A percentile compares a stretch with the other conserved stretches of the same genome.
Evolutionary conservation across 2,113 vertebrate species (phyloP).

Genomic region (Rhinolophus ferrumequinum): DNA sequence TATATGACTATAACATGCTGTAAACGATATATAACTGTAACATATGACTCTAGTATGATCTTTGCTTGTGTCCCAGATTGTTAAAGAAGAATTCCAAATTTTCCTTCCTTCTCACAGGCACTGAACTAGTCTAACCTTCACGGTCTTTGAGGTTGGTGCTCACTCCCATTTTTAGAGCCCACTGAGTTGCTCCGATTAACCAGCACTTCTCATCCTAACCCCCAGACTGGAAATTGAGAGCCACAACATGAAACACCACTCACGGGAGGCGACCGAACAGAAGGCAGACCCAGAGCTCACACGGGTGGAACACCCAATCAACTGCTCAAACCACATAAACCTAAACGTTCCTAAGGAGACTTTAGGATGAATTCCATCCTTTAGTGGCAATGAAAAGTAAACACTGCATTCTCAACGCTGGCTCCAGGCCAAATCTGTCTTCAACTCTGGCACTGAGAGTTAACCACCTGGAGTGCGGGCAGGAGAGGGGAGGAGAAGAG

Average conservation of each 20-base stretch:
- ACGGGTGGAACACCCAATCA: constrained; percentile 56
- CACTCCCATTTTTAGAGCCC: constrained; percentile 61
- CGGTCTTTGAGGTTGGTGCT: constrained; percentile 28
- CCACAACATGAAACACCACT: not conserved
- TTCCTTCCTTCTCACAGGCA: constrained; percentile 15
- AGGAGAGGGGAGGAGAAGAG: not conserved
- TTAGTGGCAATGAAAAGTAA: constrained; percentile 49
- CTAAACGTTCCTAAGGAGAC: constrained; percentile 59
- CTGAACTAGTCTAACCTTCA: constrained; percentile 33
- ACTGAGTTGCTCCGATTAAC: constrained; percentile 60
- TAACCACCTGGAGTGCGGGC: constrained; percentile 58
- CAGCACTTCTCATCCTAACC: constrained; percentile 61
- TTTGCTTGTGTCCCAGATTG: constrained; percentile 14
- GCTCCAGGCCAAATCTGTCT: constrained; percentile 69
- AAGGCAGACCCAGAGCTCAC: not conserved
- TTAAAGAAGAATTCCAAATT: constrained; percentile 6
- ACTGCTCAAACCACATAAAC: constrained; percentile 50
- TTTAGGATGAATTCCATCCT: constrained; percentile 47
- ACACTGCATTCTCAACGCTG: constrained; percentile 35
- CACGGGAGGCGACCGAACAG: not conserved
- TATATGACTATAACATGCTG: not conserved
- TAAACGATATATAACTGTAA: not conserved
- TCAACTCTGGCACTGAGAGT: constrained; percentile 69
- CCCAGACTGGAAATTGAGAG: constrained; percentile 3
- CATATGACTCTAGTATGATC: not conserved